phyloP scores from a whole-genome alignment of 2,888 invertebrate genomes.

The Drosophila leonis region DNA sequence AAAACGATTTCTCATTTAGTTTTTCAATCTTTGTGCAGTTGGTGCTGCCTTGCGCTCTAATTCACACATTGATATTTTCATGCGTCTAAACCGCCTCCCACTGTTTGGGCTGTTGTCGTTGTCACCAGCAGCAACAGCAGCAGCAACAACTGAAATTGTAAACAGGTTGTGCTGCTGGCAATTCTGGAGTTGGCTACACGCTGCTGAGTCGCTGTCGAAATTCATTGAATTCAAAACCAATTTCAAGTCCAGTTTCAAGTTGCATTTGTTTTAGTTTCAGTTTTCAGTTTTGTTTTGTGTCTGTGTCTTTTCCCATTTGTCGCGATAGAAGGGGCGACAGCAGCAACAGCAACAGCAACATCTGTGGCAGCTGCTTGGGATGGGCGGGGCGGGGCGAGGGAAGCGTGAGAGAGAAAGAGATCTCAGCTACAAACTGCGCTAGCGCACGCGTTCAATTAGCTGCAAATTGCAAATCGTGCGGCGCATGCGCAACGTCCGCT shows the following conservation, averaged over 20 bases:
- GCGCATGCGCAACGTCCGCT: conserved; percentile 73
- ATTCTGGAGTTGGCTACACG: conserved; percentile 32
- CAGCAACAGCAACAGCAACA: background rate
- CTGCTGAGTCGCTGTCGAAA: conserved; percentile 66
- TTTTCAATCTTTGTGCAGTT: background rate
- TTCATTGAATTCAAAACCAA: conserved; percentile 69
- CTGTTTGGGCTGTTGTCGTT: conserved; percentile 43
- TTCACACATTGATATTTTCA: conserved; percentile 39
- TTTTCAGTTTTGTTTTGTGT: conserved; percentile 26
- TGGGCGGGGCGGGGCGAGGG: conserved; percentile 10
- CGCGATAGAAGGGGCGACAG: conserved; percentile 16
- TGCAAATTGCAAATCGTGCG: conserved; percentile 79
- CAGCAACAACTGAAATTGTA: conserved; percentile 26
- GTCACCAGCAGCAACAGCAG: conserved; percentile 27
- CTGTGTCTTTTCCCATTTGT: conserved; percentile 69
- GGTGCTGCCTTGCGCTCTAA: conserved; percentile 16
- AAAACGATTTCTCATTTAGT: conserved; percentile 3
- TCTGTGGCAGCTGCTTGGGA: background rate
- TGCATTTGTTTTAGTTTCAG: conserved; percentile 40
- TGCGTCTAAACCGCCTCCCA: conserved; percentile 38
- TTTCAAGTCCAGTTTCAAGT: conserved; percentile 66
- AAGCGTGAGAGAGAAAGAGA: conserved; percentile 43
- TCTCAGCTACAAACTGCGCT: conserved; percentile 68
- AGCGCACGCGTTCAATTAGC: conserved; percentile 81
- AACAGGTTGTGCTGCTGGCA: conserved; percentile 34